Evolutionary conservation across 1,140 invertebrate species (phyloP).

Genomic region (Brachionus angularis): DNA sequence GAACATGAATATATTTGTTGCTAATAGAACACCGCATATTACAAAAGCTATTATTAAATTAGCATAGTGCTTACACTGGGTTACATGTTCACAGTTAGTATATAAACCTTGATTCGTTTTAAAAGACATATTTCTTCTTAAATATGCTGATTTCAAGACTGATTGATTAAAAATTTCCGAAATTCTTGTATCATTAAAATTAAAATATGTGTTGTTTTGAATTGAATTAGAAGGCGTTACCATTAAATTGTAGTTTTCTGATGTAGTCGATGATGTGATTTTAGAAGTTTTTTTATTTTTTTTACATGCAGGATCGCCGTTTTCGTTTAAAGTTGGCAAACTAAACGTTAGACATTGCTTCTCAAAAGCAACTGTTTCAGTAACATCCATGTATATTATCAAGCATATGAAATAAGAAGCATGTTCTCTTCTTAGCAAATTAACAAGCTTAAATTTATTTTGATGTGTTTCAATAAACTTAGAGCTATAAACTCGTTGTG

Average conservation of each 20-base stretch:
- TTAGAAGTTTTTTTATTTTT: neutral
- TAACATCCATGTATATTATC: constrained; percentile 42
- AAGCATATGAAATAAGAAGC: constrained; percentile 33
- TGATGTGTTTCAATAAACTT: constrained; percentile 35
- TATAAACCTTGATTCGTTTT: neutral
- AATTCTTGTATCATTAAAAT: neutral
- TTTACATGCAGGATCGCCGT: neutral
- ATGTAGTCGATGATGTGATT: constrained; percentile 1
- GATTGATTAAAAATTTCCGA: neutral
- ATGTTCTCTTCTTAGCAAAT: constrained; percentile 20
- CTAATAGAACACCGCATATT: constrained; percentile 32
- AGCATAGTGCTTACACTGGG: constrained; percentile 20
- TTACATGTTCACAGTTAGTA: constrained; percentile 4
- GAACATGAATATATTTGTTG: constrained; percentile 41
- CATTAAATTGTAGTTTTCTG: too few species aligned
- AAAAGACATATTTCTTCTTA: neutral
- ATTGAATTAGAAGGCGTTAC: too few species aligned
- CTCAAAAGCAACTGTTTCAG: constrained; percentile 39
- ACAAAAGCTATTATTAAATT: constrained; percentile 42
- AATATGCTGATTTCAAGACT: neutral
- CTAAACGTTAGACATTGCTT: constrained; percentile 36
- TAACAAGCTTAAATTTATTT: constrained; percentile 42
- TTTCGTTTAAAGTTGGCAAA: neutral
- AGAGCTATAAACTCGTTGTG: constrained; percentile 27
- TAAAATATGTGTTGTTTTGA: neutral